A percentile compares a stretch with the other conserved stretches of the same genome.
phyloP scores from a whole-genome alignment of 2,888 invertebrate species.

The Argyresthia albistria region DNA sequence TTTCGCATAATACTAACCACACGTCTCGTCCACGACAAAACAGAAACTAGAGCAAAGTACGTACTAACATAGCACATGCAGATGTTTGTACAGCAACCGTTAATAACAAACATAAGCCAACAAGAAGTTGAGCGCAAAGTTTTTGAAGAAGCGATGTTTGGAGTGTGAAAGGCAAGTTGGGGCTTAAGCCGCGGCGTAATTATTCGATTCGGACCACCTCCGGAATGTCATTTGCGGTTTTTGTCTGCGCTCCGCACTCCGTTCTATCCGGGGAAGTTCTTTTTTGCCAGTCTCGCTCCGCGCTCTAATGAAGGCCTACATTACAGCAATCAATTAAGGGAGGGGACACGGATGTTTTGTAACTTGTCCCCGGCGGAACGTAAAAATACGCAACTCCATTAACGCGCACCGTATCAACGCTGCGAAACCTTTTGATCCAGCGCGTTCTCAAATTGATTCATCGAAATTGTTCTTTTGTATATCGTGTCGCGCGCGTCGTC shows the following conservation, averaged over 20 bases:
- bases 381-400: constrained; percentile 57
- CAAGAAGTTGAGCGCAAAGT: constrained; percentile 38
- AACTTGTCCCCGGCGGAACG: not conserved
- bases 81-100: too few relatives aligned
- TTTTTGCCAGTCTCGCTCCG: constrained; percentile 38
- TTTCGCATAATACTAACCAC: too few relatives aligned
- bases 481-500: not conserved
- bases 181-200: constrained; percentile 37
- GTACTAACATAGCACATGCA: too few relatives aligned
- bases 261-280: constrained; percentile 53
- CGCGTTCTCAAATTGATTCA: not conserved
- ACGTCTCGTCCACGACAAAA: not conserved
- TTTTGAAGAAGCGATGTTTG: constrained; percentile 39
- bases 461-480: not conserved
- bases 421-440: not conserved
- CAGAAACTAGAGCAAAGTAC: not conserved
- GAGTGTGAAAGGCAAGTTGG: constrained; percentile 48
- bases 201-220: constrained; percentile 51
- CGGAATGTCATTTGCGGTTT: constrained; percentile 59
- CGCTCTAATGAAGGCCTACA: constrained; percentile 52
- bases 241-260: constrained; percentile 36
- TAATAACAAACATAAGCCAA: constrained; percentile 21
- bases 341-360: constrained; percentile 61
- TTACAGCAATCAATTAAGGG: constrained; percentile 66
- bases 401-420: constrained; percentile 36